Conservation (phyloP, 2,888 invertebrate genomes). For the Synanthedon tipuliformis region DNA sequence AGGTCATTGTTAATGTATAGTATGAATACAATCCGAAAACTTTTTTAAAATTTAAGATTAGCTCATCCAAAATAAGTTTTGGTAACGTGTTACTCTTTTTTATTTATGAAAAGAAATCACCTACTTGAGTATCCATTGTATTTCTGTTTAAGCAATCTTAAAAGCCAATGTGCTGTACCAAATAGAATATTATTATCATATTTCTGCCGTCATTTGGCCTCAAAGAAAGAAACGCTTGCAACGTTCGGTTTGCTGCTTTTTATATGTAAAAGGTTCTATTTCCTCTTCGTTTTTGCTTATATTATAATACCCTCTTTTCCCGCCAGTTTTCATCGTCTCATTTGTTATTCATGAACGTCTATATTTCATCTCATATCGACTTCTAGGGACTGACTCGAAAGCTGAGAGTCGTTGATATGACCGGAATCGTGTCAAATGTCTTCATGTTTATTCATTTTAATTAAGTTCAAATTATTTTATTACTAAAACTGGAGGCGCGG, state of each 20-base stretch:
- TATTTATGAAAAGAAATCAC: no score
- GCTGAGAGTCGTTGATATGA: background rate
- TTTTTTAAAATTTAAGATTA: no score
- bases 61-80: no score
- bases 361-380: conserved; percentile 37
- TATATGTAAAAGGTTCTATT: conserved; percentile 12
- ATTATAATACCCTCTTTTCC: conserved; percentile 20
- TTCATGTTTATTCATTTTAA: no score
- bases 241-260: conserved; percentile 9
- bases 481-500: no score
- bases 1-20: no score
- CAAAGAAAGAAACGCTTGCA: conserved; percentile 2
- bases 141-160: background rate
- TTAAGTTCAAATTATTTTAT: no score
- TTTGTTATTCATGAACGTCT: conserved; percentile 45
- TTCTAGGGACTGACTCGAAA: conserved; percentile 13
- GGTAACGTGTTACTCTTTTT: no score
- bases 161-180: background rate
- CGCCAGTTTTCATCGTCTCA: conserved; percentile 37
- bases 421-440: no score
- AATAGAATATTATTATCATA: background rate
- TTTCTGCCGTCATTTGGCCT: background rate
- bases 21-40: no score
- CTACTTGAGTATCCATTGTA: no score
- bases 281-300: conserved; percentile 18